These are phyloP conservation scores for Gallinago solitaria DNA, from an alignment of 2,797 vertebrate genomes.

Conservation along the genomic window DNA sequence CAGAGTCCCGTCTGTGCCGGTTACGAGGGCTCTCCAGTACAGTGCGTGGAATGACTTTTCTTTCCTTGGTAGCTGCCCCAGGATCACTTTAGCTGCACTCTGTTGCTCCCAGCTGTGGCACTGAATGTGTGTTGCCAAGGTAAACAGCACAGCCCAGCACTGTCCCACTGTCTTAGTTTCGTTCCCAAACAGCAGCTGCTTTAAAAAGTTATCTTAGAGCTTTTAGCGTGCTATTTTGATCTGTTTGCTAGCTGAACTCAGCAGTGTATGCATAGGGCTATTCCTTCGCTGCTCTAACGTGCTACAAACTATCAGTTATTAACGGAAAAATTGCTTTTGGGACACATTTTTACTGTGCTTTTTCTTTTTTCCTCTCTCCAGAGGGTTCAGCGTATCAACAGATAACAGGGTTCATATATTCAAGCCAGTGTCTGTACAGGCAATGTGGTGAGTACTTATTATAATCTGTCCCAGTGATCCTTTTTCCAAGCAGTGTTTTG, in stretches of 20 bases:
- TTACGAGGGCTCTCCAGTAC: slow-evolving; percentile 42
- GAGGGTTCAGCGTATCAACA: slow-evolving; percentile 96
- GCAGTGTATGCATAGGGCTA: slow-evolving; percentile 18
- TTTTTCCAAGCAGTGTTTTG: not conserved
- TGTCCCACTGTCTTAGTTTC: slow-evolving; percentile 32
- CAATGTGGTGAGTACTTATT: slow-evolving; percentile 92
- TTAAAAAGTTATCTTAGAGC: slow-evolving; percentile 43
- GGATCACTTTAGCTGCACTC: slow-evolving; percentile 62
- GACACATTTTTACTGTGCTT: slow-evolving; percentile 9
- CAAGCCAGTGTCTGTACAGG: slow-evolving; percentile 98
- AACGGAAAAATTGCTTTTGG: not conserved
- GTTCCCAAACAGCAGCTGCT: slow-evolving; percentile 18
- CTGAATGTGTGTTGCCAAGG: slow-evolving; percentile 67
- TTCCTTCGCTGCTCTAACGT: slow-evolving; percentile 1
- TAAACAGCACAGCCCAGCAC: slow-evolving; percentile 55
- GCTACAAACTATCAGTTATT: slow-evolving; percentile 7
- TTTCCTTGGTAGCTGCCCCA: slow-evolving; percentile 59
- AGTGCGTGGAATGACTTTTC: slow-evolving; percentile 49
- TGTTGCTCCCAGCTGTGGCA: slow-evolving; percentile 57
- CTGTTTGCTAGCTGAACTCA: slow-evolving; percentile 34
- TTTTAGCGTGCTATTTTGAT: slow-evolving; percentile 46
- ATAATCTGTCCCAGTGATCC: not conserved
- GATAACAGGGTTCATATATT: slow-evolving; percentile 96
- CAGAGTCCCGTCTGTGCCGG: slow-evolving; percentile 64
- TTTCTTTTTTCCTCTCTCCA: slow-evolving; percentile 54